Evolutionary conservation across 2,888 invertebrate genomes (phyloP), one percentile per base, ranked within the genome.

Genomic region (Brachycybe producta): DNA sequence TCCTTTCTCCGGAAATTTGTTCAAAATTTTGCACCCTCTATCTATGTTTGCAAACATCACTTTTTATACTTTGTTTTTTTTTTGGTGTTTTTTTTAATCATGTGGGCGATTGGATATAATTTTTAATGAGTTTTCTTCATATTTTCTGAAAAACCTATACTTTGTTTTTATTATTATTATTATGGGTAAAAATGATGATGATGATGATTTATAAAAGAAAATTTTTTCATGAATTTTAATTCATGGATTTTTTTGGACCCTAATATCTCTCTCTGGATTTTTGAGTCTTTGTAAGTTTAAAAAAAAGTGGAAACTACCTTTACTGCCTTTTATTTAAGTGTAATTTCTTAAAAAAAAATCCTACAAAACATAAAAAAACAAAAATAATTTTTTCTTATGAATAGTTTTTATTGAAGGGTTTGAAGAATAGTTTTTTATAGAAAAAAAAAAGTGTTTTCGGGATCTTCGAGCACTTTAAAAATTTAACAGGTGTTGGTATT

Each of bases 361-460:
- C n/a, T n/a, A n/a, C n/a, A n/a, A n/a, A n/a, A n/a, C n/a, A n/a
- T n/a, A n/a, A n/a, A n/a, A n/a, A n/a, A n/a, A n/a, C n/a, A n/a
- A n/a, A n/a, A n/a, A n/a, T n/a, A 21, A 34, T 41, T 49, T 49
- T 49, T 49, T 49, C 49, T 42, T 28, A 49, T 49, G 42, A 39
- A 49, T 49, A 32, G 49, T 42, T 44, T 46, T 46, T 46, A 46
- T 46, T 36, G 24, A n/a, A 23, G 46, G 35, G 46, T 36, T 46
- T 36, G 26, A 35, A 19, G 36, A 36, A 27, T 17, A 36, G 15
- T 36, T 19, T 17, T n/a, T n/a, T n/a, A 17, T 28, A 42, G 27
- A 35, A 27, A 32, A 36, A 46, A 21, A 36, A 36, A 46, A 46
- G 36, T 36, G 46, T 41, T 52, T 41, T 41, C 42, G 52, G 52